Evolutionary conservation across 1,140 invertebrate species (phyloP).

Genomic region (Anthonomus grandis): DNA sequence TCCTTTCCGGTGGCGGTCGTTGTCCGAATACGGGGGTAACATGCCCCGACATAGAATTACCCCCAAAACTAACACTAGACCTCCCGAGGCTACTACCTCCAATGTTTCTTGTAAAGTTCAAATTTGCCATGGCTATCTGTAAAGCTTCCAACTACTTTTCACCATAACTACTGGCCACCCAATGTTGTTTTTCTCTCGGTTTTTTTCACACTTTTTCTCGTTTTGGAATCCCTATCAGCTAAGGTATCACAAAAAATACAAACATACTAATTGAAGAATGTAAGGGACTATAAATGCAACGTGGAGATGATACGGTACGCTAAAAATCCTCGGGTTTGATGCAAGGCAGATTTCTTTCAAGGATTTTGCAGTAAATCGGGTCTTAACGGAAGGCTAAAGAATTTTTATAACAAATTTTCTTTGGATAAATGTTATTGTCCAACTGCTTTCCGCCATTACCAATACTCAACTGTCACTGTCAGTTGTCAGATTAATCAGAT

Average conservation of each 20-base stretch:
- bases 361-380: constrained; percentile 2
- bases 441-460: constrained; percentile 47
- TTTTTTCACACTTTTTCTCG: constrained; percentile 25
- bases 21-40: constrained; percentile 75
- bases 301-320: constrained; percentile 22
- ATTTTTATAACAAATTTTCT: constrained; percentile 29
- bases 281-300: constrained; percentile 33
- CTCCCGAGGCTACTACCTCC: constrained; percentile 57
- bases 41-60: constrained; percentile 63
- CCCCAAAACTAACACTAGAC: constrained; percentile 59
- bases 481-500: constrained; percentile 14
- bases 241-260: constrained; percentile 43
- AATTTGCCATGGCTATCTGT: constrained; percentile 53
- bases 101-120: constrained; percentile 53
- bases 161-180: constrained; percentile 39
- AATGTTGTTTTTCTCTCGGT: constrained; percentile 23
- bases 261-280: constrained; percentile 38
- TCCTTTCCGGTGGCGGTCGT: constrained; percentile 71
- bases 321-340: constrained; percentile 15
- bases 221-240: constrained; percentile 24
- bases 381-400: constrained; percentile 31
- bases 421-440: constrained; percentile 46
- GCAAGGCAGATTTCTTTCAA: constrained; percentile 10
- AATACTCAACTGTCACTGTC: constrained; percentile 26
- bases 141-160: constrained; percentile 30